phyloP scores from a whole-genome alignment of 2,797 vertebrate genomes.

The Cuniculus paca region DNA sequence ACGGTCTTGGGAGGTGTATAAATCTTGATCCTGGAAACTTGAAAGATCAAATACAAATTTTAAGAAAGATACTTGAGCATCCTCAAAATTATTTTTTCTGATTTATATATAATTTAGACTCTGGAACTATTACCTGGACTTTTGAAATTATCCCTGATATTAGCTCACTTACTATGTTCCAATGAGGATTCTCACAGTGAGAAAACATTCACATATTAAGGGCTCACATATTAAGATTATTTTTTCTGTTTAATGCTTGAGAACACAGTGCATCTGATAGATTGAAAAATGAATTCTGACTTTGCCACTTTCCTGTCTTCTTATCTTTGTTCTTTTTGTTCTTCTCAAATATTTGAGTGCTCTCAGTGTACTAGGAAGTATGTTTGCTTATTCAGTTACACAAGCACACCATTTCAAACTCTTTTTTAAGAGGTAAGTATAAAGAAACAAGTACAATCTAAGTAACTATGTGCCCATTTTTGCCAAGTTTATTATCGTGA shows the following conservation, averaged over 20 bases:
- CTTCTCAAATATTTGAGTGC: not conserved
- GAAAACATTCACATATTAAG: not conserved
- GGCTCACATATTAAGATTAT: not conserved
- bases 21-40: not conserved
- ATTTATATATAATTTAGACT: slow-evolving; percentile 29
- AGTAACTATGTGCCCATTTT: not conserved
- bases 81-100: not conserved
- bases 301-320: not conserved
- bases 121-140: not conserved
- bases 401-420: not conserved
- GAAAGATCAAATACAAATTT: slow-evolving; percentile 36
- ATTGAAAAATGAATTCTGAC: not conserved
- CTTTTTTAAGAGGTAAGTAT: not conserved
- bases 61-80: slow-evolving; percentile 38
- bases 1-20: not conserved
- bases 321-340: not conserved
- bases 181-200: not conserved
- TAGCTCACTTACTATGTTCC: not conserved
- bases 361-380: not conserved
- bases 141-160: not conserved
- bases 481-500: not conserved
- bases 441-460: not conserved
- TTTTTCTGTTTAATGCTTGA: not conserved
- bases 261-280: not conserved
- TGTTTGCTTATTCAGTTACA: not conserved